A percentile compares a stretch with the other conserved stretches of the same genome.
Evolutionary conservation across 2,888 invertebrate genomes (phyloP).

Genomic region (Cordylochernes scorpioides): DNA sequence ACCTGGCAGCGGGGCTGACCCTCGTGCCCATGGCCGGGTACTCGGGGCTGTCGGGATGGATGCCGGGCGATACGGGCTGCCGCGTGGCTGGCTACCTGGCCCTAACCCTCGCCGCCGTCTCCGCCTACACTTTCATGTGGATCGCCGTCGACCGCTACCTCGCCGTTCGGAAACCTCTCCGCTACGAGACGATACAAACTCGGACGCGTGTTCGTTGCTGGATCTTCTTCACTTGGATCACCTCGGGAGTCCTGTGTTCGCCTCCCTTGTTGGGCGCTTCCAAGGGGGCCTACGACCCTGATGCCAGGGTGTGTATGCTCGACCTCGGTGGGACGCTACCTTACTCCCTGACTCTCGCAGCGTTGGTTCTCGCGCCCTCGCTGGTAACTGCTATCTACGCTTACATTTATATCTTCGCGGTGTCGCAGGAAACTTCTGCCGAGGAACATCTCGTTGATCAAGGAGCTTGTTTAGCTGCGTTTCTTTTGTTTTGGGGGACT

Average conservation of each 20-base stretch:
- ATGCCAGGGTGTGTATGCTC: conserved; percentile 77
- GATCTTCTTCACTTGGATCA: conserved; percentile 94
- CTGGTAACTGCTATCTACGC: conserved; percentile 80
- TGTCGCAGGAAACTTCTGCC: conserved; percentile 70
- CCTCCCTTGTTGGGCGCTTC: conserved; percentile 75
- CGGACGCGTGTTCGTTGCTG: conserved; percentile 75
- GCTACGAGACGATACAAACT: conserved; percentile 78
- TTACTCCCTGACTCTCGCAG: conserved; percentile 69
- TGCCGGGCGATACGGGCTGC: conserved; percentile 65
- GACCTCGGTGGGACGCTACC: conserved; percentile 91
- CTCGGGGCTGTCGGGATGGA: conserved; percentile 49
- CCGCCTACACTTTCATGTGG: conserved; percentile 93
- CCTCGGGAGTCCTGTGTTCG: conserved; percentile 77
- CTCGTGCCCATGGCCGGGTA: conserved; percentile 82
- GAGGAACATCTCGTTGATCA: conserved; percentile 80
- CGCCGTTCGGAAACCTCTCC: conserved; percentile 59
- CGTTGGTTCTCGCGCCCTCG: conserved; percentile 73
- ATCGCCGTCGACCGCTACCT: conserved; percentile 84
- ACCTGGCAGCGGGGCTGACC: conserved; percentile 61
- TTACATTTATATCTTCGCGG: conserved; percentile 75
- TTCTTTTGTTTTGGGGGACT: conserved; percentile 73
- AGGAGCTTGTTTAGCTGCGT: no score
- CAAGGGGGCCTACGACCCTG: conserved; percentile 53
- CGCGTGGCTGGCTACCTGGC: conserved; percentile 74
- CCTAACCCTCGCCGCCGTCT: conserved; percentile 76